Base-by-base conservation (phyloP, 2,797 vertebrate species). In the Lepidocolaptes lacrymiger region DNA sequence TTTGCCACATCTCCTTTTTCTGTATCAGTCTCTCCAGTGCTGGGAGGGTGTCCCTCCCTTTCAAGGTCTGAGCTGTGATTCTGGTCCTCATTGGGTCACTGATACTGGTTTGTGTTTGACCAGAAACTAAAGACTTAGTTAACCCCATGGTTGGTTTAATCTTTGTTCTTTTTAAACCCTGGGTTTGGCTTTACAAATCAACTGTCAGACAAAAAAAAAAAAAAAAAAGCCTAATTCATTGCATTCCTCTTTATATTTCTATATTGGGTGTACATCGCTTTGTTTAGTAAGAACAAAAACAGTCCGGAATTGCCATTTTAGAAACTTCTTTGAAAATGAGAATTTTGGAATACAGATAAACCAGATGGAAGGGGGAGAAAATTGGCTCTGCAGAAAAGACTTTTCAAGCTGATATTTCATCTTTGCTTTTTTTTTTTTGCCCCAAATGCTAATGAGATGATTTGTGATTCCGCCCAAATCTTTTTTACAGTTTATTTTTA, bases 401-500 rank as follows among this genome's bases (percentile, higher is more conserved):
- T 90, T 85, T 89, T 63, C 84, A 85, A 72, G 89, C 82, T 94
- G 91, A 83, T 95, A 84, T 77, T 94, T 94, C 81, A 75, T 92
- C 77, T 32, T 87, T 68, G 51, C 76, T 87, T 92, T 89, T 87
- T 90, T 69, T 69, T 12, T 95, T 83, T 41, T 1, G 11, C 73
- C 61, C 80, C 13, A 91, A 88, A 97, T 96, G 94, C 81, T 93
- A 95, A 97, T 91, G 84, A 94, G 84, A 52, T 93, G 88, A 96
- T 93, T 91, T 95, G 84, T 91, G 76, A 94, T 93, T 97, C 90
- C 64, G 2, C 94, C 94, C 91, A 96, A 86, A 92, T 89, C 88
- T 88, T 93, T 85, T 92, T 92, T 90, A 74, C 62, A 54, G 94
- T 91, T 96, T 97, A 96, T 96, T 96, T 96, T 95, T 95, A 95